Evolutionary conservation across 2,113 vertebrate genomes (phyloP).

Genomic region (Peromyscus californicus): DNA sequence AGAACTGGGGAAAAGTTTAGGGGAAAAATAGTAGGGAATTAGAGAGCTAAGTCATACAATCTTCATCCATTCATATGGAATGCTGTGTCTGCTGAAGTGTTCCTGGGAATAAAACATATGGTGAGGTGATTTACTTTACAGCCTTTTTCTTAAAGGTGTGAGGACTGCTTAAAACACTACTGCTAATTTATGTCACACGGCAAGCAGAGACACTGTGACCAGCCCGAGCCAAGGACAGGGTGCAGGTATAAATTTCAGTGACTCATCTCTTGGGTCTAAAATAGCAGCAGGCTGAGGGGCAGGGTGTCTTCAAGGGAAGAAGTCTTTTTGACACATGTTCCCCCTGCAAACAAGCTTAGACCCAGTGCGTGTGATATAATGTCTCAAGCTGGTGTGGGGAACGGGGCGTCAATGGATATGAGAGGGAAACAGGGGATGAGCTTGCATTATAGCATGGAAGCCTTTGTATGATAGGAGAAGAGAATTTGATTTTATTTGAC

Average conservation of each 20-base stretch:
- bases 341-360: slow-evolving; percentile 22
- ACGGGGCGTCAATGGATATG: too few relatives aligned
- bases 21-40: neutral
- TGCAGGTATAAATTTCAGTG: slow-evolving; percentile 75
- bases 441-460: neutral
- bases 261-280: slow-evolving; percentile 73
- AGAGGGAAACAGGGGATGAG: neutral
- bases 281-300: slow-evolving; percentile 64
- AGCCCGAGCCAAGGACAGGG: slow-evolving; percentile 49
- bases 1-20: neutral
- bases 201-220: neutral
- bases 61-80: neutral
- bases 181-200: slow-evolving; percentile 39
- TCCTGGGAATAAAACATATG: neutral
- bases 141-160: slow-evolving; percentile 8
- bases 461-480: neutral
- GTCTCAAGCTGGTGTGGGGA: neutral
- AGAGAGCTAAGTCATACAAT: neutral
- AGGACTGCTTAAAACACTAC: neutral
- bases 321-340: slow-evolving; percentile 65
- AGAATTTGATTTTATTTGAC: neutral
- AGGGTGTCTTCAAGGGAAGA: slow-evolving; percentile 60
- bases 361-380: neutral
- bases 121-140: neutral
- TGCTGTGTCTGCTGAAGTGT: neutral